These are phyloP conservation scores for Eupeodes latifasciatus DNA, from an alignment of 2,888 invertebrate genomes.

Conservation along the genomic window DNA sequence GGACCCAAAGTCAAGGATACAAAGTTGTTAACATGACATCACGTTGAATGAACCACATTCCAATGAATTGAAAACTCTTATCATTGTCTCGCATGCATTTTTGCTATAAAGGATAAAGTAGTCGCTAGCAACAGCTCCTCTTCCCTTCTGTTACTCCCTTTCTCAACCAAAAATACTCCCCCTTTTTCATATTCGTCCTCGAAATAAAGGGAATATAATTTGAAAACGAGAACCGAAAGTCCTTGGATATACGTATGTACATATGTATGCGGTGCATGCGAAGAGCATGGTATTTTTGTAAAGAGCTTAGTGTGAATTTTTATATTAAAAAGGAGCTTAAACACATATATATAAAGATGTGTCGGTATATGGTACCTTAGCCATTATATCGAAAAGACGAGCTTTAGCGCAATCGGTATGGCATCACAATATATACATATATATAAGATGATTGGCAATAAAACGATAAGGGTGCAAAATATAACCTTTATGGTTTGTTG, in stretches of 20 bases:
- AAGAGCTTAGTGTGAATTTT: conserved; percentile 30
- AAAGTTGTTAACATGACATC: conserved; percentile 74
- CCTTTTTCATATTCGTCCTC: neutral
- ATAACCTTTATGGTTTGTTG: conserved; percentile 72
- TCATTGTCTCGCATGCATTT: conserved; percentile 74
- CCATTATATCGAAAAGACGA: neutral
- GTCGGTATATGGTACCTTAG: too few species aligned
- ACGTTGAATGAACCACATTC: conserved; percentile 67
- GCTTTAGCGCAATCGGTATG: conserved; percentile 53
- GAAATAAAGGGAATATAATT: conserved; percentile 32
- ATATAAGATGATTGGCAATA: conserved; percentile 69
- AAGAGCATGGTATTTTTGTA: neutral
- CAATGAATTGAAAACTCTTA: conserved; percentile 73
- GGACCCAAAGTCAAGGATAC: conserved; percentile 66
- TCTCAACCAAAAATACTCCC: neutral
- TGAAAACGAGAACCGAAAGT: conserved; percentile 37
- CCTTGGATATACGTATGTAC: conserved; percentile 14
- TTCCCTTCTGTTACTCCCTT: neutral
- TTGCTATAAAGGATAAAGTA: conserved; percentile 47
- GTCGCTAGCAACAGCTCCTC: neutral
- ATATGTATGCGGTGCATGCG: too few species aligned
- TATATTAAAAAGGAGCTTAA: conserved; percentile 26
- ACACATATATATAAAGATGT: too few species aligned
- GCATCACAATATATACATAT: neutral
- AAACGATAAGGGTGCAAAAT: conserved; percentile 63